These are phyloP conservation scores for Cyprinodon tularosa DNA, from an alignment of 2,113 vertebrate species.

Conservation along the genomic window DNA sequence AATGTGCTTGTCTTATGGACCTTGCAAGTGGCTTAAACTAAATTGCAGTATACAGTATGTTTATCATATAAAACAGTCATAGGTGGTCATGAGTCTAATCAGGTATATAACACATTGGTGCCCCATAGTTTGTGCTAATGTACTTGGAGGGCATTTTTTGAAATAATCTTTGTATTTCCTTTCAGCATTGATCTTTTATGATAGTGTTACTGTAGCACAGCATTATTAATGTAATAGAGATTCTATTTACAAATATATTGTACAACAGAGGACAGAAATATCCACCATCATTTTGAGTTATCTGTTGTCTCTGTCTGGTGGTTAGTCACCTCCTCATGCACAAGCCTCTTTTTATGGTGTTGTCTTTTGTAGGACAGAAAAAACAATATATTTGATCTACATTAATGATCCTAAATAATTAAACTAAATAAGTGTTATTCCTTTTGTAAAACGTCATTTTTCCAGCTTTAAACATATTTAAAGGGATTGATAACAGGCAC, in stretches of 20 bases:
- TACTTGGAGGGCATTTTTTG: constrained; percentile 48
- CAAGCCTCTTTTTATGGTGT: constrained; percentile 29
- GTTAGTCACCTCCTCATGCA: constrained; percentile 56
- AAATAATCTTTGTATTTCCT: constrained; percentile 63
- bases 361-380: constrained; percentile 31
- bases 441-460: constrained; percentile 46
- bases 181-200: constrained; percentile 62
- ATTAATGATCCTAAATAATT: constrained; percentile 41
- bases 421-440: constrained; percentile 40
- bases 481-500: constrained; percentile 86
- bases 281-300: constrained; percentile 41
- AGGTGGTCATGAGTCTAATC: constrained; percentile 63
- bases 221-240: constrained; percentile 58
- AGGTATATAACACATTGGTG: constrained; percentile 60
- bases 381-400: constrained; percentile 38
- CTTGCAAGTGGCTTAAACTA: constrained; percentile 62
- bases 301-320: constrained; percentile 35
- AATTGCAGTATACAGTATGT: constrained; percentile 59
- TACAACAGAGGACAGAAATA: constrained; percentile 55
- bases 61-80: constrained; percentile 68
- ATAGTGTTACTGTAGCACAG: constrained; percentile 73
- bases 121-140: constrained; percentile 68
- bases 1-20: constrained; percentile 77
- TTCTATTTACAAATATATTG: constrained; percentile 76
- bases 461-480: constrained; percentile 74